phyloP scores from a whole-genome alignment of 1,140 invertebrate species.

The Halesus radiatus region DNA sequence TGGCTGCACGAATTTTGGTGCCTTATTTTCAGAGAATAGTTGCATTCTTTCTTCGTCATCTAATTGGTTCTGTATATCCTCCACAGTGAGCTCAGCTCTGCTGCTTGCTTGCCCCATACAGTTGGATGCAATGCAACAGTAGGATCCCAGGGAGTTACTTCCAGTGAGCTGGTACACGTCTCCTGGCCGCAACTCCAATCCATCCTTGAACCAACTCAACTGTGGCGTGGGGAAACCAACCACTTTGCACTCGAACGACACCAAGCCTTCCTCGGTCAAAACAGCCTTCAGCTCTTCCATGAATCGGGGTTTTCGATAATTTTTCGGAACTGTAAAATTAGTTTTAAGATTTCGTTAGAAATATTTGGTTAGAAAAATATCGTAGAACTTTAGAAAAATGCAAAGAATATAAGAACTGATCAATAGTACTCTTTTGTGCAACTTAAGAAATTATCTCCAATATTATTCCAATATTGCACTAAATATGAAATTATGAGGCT shows the following conservation, averaged over 20 bases:
- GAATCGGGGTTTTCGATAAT: constrained; percentile 89
- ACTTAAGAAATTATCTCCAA: no score
- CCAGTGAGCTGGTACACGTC: constrained; percentile 93
- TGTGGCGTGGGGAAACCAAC: constrained; percentile 90
- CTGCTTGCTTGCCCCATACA: constrained; percentile 93
- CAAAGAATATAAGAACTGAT: no score
- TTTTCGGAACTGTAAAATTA: constrained; percentile 82
- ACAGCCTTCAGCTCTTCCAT: constrained; percentile 90
- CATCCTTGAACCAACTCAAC: constrained; percentile 92
- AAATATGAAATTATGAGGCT: no score
- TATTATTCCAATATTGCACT: no score
- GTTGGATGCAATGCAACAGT: constrained; percentile 91
- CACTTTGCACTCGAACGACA: constrained; percentile 94
- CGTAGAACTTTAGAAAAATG: no score
- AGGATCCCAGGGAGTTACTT: constrained; percentile 89
- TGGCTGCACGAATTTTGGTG: constrained; percentile 85
- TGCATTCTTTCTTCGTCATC: constrained; percentile 88
- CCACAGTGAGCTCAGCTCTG: constrained; percentile 87
- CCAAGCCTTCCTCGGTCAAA: constrained; percentile 90
- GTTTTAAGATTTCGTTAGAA: neutral
- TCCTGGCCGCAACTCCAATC: constrained; percentile 89
- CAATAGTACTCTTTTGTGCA: no score
- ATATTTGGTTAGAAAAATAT: no score
- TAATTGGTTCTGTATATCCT: constrained; percentile 91
- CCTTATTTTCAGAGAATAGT: constrained; percentile 82